These are phyloP conservation scores for Aphodius sticticus DNA, from an alignment of 2,888 invertebrate species.

Conservation along the genomic window DNA sequence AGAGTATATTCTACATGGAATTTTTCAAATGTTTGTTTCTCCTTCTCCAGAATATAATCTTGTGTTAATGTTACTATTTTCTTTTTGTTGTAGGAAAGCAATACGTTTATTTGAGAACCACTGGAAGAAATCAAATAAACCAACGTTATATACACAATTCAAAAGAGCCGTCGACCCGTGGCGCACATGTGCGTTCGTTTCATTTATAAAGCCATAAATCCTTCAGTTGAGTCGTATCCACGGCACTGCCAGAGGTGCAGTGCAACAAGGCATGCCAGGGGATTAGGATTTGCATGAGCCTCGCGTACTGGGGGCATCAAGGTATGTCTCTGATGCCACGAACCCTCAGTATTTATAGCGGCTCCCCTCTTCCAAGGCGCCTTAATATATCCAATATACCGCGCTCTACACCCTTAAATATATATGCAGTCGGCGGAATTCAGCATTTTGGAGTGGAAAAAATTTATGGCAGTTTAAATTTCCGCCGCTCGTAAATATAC, in stretches of 20 bases:
- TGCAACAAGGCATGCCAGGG: conserved; percentile 41
- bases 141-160: not conserved
- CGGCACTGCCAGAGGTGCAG: conserved; percentile 30
- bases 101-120: not conserved
- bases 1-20: too few relatives aligned
- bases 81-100: too few relatives aligned
- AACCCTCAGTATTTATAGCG: conserved; percentile 39
- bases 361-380: conserved; percentile 29
- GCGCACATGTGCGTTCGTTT: conserved; percentile 45
- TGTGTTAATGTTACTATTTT: too few relatives aligned
- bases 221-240: conserved; percentile 39
- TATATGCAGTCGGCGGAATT: conserved; percentile 25
- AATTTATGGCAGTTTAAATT: conserved; percentile 32
- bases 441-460: conserved; percentile 24
- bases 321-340: conserved; percentile 32
- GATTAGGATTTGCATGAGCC: conserved; percentile 43
- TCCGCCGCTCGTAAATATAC: conserved; percentile 24
- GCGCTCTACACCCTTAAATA: conserved; percentile 30
- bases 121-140: not conserved
- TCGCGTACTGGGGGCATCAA: conserved; percentile 33
- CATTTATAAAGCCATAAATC: conserved; percentile 48
- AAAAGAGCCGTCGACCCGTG: conserved; percentile 31
- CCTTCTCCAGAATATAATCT: too few relatives aligned
- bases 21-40: too few relatives aligned
- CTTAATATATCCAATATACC: conserved; percentile 36